Evolutionary conservation across 2,113 vertebrate genomes (phyloP).

Genomic region (Lates calcarifer): DNA sequence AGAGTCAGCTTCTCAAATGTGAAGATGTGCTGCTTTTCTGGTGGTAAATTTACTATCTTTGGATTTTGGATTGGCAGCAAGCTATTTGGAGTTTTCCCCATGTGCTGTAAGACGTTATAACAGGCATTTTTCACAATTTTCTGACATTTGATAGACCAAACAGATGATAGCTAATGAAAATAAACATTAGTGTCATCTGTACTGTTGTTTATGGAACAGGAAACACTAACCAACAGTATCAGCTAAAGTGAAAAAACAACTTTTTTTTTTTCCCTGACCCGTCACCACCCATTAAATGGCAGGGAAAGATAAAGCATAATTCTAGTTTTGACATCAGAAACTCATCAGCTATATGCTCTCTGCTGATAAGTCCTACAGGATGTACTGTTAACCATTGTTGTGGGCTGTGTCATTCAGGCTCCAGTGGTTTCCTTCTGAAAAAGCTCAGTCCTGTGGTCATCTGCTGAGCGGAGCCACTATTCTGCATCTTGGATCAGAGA

Average conservation of each 20-base stretch:
- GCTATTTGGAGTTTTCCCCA: too few relatives aligned
- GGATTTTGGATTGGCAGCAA: neutral
- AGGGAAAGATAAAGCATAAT: neutral
- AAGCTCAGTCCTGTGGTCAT: conserved; percentile 24
- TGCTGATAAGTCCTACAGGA: neutral
- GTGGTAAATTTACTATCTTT: neutral
- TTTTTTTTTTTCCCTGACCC: neutral
- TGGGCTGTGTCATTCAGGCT: conserved; percentile 15
- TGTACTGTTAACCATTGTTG: neutral
- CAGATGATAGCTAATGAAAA: neutral
- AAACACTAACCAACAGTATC: neutral
- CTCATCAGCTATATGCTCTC: neutral
- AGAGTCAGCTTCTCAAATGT: neutral
- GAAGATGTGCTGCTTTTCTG: neutral
- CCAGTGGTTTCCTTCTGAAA: conserved; percentile 16
- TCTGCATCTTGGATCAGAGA: conserved; percentile 27
- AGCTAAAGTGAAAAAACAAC: neutral
- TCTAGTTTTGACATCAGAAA: neutral
- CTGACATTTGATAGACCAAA: neutral
- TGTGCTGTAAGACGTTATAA: neutral
- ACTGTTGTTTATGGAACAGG: neutral
- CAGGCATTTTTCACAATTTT: neutral
- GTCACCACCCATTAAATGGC: neutral
- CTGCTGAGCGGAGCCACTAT: neutral
- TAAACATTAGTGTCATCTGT: neutral